Conservation (phyloP, 1,140 invertebrate genomes). For the Pomacea maculata region DNA sequence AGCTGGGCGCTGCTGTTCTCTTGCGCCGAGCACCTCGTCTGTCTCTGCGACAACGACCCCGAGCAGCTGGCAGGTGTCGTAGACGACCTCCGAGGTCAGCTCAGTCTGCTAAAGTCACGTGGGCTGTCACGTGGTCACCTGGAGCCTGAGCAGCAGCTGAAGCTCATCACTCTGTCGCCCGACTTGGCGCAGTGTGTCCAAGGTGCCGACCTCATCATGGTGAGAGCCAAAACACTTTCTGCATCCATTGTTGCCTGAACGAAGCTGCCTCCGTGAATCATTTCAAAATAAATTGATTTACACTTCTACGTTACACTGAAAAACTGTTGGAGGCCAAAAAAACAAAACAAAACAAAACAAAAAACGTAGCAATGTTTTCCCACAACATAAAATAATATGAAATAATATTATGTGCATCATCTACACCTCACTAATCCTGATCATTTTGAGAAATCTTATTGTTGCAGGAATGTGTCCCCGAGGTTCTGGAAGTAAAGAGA, state of each 20-base stretch:
- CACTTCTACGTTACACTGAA: too few relatives aligned
- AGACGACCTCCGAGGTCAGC: slow-evolving; percentile 77
- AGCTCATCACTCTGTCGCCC: background rate
- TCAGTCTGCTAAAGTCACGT: slow-evolving; percentile 76
- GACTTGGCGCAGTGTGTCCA: background rate
- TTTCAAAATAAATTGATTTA: too few relatives aligned
- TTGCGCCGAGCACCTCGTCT: slow-evolving; percentile 86
- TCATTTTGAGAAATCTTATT: background rate
- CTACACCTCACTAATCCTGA: background rate
- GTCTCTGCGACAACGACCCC: slow-evolving; percentile 82
- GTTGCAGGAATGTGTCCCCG: slow-evolving; percentile 77
- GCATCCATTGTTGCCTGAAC: too few relatives aligned
- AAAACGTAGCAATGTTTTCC: background rate
- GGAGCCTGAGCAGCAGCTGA: slow-evolving; percentile 75
- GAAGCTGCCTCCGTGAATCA: too few relatives aligned
- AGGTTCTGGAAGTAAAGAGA: slow-evolving; percentile 83
- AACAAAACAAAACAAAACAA: background rate
- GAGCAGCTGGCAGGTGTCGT: slow-evolving; percentile 78
- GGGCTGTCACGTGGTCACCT: slow-evolving; percentile 75
- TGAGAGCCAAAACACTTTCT: background rate
- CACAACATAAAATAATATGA: too few relatives aligned
- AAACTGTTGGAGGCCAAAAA: background rate
- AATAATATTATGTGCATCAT: too few relatives aligned
- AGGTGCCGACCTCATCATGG: background rate
- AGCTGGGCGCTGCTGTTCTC: slow-evolving; percentile 97